phyloP scores from a whole-genome alignment of 2,797 vertebrate genomes.

The Lepus townsendii region DNA sequence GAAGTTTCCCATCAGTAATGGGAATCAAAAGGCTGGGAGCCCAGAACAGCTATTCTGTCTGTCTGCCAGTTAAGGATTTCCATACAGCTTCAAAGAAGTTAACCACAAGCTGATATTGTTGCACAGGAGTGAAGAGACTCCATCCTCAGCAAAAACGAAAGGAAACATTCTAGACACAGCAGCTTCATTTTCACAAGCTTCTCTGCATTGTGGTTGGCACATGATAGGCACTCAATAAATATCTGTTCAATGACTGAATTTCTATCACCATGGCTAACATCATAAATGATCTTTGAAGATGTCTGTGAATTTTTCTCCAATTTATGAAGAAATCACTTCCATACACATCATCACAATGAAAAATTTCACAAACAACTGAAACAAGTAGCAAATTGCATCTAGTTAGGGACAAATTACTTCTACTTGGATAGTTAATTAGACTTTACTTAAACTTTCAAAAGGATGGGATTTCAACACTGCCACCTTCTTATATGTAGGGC shows the following conservation, averaged over 20 bases:
- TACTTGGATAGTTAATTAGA: neutral
- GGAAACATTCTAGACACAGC: slow-evolving; percentile 4
- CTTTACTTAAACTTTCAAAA: slow-evolving; percentile 2
- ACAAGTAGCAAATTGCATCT: slow-evolving; percentile 5
- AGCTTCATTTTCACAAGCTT: neutral
- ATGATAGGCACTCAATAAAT: neutral
- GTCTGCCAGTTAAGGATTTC: slow-evolving; percentile 18
- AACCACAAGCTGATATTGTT: neutral
- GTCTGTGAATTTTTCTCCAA: neutral
- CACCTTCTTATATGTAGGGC: neutral
- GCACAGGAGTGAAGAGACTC: neutral
- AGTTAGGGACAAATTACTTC: neutral
- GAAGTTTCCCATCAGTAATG: neutral
- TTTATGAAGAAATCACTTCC: neutral
- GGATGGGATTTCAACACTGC: neutral
- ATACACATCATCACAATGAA: neutral
- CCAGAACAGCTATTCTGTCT: neutral
- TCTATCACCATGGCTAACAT: neutral
- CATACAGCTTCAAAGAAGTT: neutral
- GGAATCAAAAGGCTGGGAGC: neutral
- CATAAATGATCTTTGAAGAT: slow-evolving; percentile 31
- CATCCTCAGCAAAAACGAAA: neutral
- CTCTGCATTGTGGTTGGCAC: neutral
- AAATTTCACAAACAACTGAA: neutral
- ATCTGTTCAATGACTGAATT: neutral